Evolutionary conservation across 2,797 vertebrate species (phyloP).

Genomic region (Enteromius unitaeniatus): DNA sequence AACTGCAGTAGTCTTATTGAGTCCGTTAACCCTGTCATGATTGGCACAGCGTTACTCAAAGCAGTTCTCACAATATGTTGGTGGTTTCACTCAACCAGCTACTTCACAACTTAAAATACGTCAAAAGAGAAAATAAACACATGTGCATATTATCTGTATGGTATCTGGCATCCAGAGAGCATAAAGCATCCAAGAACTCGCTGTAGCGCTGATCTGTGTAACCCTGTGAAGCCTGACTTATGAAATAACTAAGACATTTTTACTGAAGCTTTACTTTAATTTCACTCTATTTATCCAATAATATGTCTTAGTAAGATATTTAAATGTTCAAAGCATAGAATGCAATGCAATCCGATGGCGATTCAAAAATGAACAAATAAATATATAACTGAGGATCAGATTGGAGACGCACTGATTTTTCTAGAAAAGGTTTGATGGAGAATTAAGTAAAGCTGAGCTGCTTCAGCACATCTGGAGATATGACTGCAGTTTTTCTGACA

Average conservation of each 20-base stretch:
- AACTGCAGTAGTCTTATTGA: conserved; percentile 15
- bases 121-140: background rate
- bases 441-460: background rate
- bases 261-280: background rate
- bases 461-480: background rate
- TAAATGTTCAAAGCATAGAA: background rate
- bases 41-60: background rate
- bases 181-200: background rate
- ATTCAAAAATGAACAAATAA: background rate
- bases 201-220: background rate
- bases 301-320: background rate
- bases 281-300: background rate
- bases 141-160: background rate
- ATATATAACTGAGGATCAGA: background rate
- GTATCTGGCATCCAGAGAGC: background rate
- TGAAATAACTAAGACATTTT: background rate
- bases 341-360: background rate
- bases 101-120: background rate
- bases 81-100: background rate
- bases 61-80: background rate
- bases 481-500: background rate
- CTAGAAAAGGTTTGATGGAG: background rate
- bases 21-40: conserved; percentile 37
- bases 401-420: background rate
- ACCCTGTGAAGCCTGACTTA: background rate